Evolutionary conservation across 2,888 invertebrate species (phyloP).

Genomic region (Melanophora roralis): DNA sequence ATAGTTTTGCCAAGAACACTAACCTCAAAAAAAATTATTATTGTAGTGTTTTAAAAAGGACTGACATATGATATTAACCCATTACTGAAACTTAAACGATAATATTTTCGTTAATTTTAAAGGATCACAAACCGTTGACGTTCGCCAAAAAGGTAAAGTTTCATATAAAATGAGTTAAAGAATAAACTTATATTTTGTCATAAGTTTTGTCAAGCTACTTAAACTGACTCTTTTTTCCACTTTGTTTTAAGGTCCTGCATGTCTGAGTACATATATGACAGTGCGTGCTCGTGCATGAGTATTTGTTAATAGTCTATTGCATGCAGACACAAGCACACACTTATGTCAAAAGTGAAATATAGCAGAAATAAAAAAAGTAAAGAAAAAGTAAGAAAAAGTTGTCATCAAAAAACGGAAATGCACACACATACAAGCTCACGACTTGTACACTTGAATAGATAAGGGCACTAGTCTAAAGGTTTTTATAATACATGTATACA

Average conservation of each 20-base stretch:
- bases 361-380: background rate
- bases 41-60: no score
- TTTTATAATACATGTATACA: no score
- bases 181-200: slow-evolving; percentile 35
- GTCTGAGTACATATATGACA: background rate
- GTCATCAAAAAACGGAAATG: slow-evolving; percentile 39
- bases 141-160: no score
- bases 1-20: no score
- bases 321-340: slow-evolving; percentile 8
- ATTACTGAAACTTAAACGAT: no score
- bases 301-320: slow-evolving; percentile 1
- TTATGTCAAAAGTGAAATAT: background rate
- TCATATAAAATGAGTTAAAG: no score
- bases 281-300: slow-evolving; percentile 4
- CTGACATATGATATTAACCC: no score
- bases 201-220: slow-evolving; percentile 40
- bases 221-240: background rate
- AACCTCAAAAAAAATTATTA: no score
- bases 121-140: no score
- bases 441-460: background rate
- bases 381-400: slow-evolving; percentile 15
- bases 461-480: background rate
- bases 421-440: background rate
- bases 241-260: slow-evolving; percentile 21
- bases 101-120: no score